Percentiles rank a stretch among this genome's conserved stretches.
Evolutionary conservation across 2,888 invertebrate genomes (phyloP).

Genomic region (Blomia tropicalis): DNA sequence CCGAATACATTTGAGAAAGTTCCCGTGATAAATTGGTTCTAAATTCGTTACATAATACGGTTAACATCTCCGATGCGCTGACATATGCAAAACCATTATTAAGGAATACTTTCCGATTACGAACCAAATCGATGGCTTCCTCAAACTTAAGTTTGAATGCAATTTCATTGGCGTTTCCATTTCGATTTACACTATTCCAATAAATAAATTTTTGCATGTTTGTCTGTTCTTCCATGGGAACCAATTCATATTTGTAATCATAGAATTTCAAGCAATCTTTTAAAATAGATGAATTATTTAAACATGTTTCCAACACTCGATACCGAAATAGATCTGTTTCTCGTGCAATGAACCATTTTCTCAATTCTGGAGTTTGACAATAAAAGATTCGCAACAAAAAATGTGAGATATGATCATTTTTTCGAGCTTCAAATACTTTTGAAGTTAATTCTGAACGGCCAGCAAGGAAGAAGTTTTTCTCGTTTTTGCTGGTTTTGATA

Average conservation of each 20-base stretch:
- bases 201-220: constrained; percentile 46
- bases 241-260: constrained; percentile 40
- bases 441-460: not conserved
- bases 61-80: constrained; percentile 62
- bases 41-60: constrained; percentile 61
- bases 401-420: constrained; percentile 70
- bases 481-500: constrained; percentile 8
- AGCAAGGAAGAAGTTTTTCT: constrained; percentile 18
- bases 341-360: constrained; percentile 69
- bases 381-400: constrained; percentile 79
- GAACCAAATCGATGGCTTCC: constrained; percentile 70
- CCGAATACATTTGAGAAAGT: constrained; percentile 38
- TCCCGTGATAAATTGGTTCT: constrained; percentile 52
- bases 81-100: constrained; percentile 70
- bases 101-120: constrained; percentile 57
- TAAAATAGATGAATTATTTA: constrained; percentile 32
- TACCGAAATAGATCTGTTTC: constrained; percentile 75
- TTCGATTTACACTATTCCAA: constrained; percentile 42
- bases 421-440: constrained; percentile 31
- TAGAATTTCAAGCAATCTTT: constrained; percentile 51
- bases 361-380: constrained; percentile 61
- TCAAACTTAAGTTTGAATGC: constrained; percentile 70
- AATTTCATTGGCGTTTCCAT: constrained; percentile 36
- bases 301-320: constrained; percentile 33
- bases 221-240: constrained; percentile 51